These are phyloP conservation scores for Drosophila demipolita DNA, from an alignment of 2,888 invertebrate genomes.

Conservation along the genomic window DNA sequence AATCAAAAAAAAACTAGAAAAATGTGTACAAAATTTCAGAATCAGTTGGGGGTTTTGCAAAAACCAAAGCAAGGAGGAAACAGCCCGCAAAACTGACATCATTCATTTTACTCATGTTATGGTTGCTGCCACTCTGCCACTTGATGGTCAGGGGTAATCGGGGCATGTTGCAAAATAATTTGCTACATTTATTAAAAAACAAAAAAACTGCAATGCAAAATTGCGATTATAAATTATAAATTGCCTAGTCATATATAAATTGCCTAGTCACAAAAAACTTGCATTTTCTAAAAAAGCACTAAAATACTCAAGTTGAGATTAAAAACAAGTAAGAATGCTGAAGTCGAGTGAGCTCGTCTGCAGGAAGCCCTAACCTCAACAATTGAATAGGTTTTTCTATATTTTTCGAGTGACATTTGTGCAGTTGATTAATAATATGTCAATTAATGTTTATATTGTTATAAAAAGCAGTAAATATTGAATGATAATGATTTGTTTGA, in stretches of 20 bases:
- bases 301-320: background rate
- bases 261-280: no score
- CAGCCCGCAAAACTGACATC: slow-evolving; percentile 39
- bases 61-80: slow-evolving; percentile 3
- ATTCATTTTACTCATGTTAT: slow-evolving; percentile 57
- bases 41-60: background rate
- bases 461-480: no score
- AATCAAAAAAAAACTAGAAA: slow-evolving; percentile 8
- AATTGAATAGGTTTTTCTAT: background rate
- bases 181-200: background rate
- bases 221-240: background rate
- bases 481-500: no score
- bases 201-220: background rate
- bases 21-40: slow-evolving; percentile 34
- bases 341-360: background rate
- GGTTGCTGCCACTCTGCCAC: slow-evolving; percentile 7
- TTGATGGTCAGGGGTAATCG: background rate
- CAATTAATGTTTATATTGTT: background rate
- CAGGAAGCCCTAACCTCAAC: background rate
- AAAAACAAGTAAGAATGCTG: background rate
- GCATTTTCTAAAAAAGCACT: background rate
- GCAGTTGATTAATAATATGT: background rate
- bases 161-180: background rate
- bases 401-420: background rate
- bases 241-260: no score